phyloP scores from a whole-genome alignment of 2,888 invertebrate species.

The Pemphredon lugubris region DNA sequence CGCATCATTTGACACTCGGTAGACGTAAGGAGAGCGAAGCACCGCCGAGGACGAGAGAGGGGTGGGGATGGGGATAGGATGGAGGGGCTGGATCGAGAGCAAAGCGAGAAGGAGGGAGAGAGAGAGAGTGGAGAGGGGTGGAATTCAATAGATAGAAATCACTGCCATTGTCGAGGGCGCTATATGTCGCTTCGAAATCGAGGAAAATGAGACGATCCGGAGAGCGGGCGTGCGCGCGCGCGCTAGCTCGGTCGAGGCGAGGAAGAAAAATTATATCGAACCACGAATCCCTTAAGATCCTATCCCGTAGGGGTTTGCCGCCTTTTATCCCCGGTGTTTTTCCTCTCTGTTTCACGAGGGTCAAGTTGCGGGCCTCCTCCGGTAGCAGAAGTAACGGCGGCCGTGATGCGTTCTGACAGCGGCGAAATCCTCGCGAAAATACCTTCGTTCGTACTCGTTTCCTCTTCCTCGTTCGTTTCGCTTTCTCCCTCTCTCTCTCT shows the following conservation, averaged over 20 bases:
- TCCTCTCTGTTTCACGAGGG: conserved; percentile 27
- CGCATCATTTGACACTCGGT: conserved; percentile 80
- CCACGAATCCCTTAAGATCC: conserved; percentile 72
- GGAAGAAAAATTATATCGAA: conserved; percentile 75
- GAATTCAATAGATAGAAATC: conserved; percentile 79
- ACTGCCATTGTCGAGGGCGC: conserved; percentile 73
- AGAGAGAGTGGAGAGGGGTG: conserved; percentile 47
- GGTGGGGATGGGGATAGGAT: too few relatives aligned
- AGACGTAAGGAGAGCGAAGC: conserved; percentile 66
- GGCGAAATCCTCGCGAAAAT: conserved; percentile 63
- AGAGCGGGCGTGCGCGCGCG: conserved; percentile 32
- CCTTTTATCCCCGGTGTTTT: conserved; percentile 6
- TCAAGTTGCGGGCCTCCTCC: conserved; percentile 35
- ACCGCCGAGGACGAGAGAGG: conserved; percentile 35
- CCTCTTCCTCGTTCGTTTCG: conserved; percentile 38
- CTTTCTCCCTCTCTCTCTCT: too few relatives aligned
- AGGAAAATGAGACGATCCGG: conserved; percentile 72
- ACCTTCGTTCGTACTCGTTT: conserved; percentile 60
- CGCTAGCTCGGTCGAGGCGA: conserved; percentile 32
- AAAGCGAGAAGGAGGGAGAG: conserved; percentile 44
- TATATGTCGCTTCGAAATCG: conserved; percentile 64
- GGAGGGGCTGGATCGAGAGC: too few relatives aligned
- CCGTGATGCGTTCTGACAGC: conserved; percentile 58
- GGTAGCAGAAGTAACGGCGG: conserved; percentile 28
- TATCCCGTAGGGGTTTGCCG: conserved; percentile 17